Base-by-base conservation (phyloP, 2,113 vertebrate species). In the Phyllostomus hastatus region DNA sequence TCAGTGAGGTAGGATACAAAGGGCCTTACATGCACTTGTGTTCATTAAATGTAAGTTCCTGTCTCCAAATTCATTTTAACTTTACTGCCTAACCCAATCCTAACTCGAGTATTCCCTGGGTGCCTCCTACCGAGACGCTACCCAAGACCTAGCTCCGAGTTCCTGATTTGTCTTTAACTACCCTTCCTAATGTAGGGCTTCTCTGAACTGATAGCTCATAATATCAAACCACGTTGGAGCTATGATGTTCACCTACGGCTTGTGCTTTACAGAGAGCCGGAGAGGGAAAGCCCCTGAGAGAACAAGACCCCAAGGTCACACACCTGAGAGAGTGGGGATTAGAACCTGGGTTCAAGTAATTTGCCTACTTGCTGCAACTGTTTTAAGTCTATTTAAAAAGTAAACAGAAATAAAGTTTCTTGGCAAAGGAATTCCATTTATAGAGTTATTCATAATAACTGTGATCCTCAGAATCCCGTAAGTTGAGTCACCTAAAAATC, bases 201-300 rank as follows among this genome's bases (percentile, higher is more conserved):
- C 61, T 67, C 48, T 78, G 31, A 84, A 85, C 17, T 48, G 33
- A 4, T 50, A 84, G 41, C 11, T 84, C 33, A 20, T 16, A 33
- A 50, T 12, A 59, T n/a, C 41, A 43, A 46, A 38, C 22, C 31
- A 83, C 19, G 28, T 0, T 50, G 72, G 41, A 90, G 41, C 50
- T 15, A 15, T 1, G 0, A 10, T 14, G 38, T 46, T 46, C 43
- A 10, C 72, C 41, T n/a, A 10, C 0, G 6, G 35, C 52, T 54
- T 57, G 38, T 59, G 61, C 19, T 79, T 90, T 64, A 89, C 28
- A 33, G 64, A 89, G 70, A 10, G 4, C 59, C n/a, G 10, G 19
- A 75, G 33, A 76, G 35, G 11, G n/a, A 88, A 59, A 20, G 1
- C 4, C 2, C 22, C 61, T 15, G 61, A 0, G 3, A 75, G 48